phyloP scores from a whole-genome alignment of 92 coral and sea anemone genomes.

The Epizoanthus rinbou region DNA sequence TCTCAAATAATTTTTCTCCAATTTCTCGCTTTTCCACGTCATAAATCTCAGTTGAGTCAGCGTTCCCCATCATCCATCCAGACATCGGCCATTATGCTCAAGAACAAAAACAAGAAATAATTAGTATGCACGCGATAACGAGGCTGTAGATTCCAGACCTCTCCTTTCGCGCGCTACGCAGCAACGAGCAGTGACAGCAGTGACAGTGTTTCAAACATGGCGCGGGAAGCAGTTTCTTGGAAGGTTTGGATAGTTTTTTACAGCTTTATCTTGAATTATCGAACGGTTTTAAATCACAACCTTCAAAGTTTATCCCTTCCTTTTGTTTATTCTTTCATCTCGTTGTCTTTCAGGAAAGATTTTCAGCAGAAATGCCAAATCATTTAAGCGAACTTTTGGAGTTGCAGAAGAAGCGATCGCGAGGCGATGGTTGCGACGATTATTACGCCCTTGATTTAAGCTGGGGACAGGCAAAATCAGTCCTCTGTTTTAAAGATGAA shows the following conservation, averaged over 20 bases:
- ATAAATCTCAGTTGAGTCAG: background rate
- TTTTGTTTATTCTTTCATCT: background rate
- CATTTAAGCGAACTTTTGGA: conserved; percentile 66
- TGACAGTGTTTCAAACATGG: conserved; percentile 77
- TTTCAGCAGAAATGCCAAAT: conserved; percentile 64
- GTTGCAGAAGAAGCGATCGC: conserved; percentile 39
- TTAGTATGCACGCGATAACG: conserved; percentile 16
- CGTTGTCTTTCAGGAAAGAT: conserved; percentile 29
- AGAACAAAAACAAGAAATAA: background rate
- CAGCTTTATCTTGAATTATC: background rate
- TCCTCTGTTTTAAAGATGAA: conserved; percentile 50
- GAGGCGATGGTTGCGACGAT: conserved; percentile 4
- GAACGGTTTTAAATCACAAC: background rate
- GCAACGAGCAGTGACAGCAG: background rate
- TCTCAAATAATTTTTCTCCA: conserved; percentile 67
- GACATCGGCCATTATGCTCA: conserved; percentile 4
- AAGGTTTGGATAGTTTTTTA: background rate
- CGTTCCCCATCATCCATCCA: conserved; percentile 21
- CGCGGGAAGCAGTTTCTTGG: conserved; percentile 64
- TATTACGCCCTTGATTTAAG: conserved; percentile 40
- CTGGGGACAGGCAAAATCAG: conserved; percentile 40
- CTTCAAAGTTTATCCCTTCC: background rate
- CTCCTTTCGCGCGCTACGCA: background rate
- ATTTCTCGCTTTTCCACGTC: conserved; percentile 46
- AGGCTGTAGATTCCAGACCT: conserved; percentile 23